Evolutionary conservation across 2,113 vertebrate species (phyloP).

Genomic region (Nycticryphes semicollaris): DNA sequence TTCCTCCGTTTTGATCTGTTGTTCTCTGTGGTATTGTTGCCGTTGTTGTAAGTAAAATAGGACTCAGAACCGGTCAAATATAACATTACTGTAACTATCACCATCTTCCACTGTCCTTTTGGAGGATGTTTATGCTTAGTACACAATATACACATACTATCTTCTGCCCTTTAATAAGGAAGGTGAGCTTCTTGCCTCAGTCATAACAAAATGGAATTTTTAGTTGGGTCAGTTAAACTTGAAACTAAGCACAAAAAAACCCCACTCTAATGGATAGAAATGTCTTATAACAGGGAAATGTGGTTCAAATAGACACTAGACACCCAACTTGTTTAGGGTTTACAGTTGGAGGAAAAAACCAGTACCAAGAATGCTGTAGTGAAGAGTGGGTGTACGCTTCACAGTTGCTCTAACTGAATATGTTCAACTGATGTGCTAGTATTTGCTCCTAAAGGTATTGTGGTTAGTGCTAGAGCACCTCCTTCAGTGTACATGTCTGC

Average conservation of each 20-base stretch:
- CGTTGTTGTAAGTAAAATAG: neutral
- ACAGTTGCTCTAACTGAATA: neutral
- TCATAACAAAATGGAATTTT: neutral
- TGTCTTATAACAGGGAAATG: neutral
- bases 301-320: neutral
- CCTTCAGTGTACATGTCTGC: neutral
- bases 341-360: neutral
- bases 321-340: neutral
- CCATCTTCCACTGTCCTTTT: neutral
- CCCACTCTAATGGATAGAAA: neutral
- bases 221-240: neutral
- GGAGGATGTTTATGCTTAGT: neutral
- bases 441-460: neutral
- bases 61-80: neutral
- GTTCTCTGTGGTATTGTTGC: neutral
- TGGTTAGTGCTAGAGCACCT: neutral
- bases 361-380: neutral
- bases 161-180: neutral
- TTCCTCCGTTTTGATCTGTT: neutral
- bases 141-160: neutral
- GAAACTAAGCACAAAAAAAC: neutral
- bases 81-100: neutral
- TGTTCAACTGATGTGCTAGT: neutral
- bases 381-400: neutral
- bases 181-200: neutral